Base-by-base conservation (phyloP, 2,113 vertebrate species). In the Pagrus major region DNA sequence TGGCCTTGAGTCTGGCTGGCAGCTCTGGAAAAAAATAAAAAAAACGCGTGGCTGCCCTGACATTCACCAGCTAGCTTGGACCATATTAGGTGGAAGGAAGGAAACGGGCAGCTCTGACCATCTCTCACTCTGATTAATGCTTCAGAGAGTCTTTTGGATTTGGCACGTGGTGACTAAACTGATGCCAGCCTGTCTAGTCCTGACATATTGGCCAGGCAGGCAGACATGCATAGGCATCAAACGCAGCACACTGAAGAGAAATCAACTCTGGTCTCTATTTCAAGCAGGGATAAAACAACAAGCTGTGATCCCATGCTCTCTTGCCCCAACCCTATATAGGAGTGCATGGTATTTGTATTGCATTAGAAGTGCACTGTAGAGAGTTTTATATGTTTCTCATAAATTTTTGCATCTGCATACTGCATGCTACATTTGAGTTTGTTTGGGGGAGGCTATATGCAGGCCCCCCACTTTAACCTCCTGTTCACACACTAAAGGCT, bases 81-180 rank as follows among this genome's bases (percentile, higher is more conserved):
- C 71, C 54, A 72, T 74, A 85, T 88, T 56, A 74, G 55, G 70
- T 51, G 49, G 69, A 80, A 39, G 76, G 75, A 78, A 76, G 47
- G 67, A 82, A 86, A 71, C 54, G 0, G 42, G 66, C 79, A 44
- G 74, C 55, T 72, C 54, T 59, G 60, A 60, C 71, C 81, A 80
- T 78, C 84, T 67, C 71, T 88, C 71, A 70, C 68, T 88, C 81
- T 54, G 83, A 90, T 86, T 88, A 90, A 83, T 80, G 77, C 71
- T 85, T 80, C 63, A 81, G 58, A 85, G 78, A 87, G 46, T 37
- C 51, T 81, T 76, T 78, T 56, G 54, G 69, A 86, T 82, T 88
- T 88, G 86, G 81, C 89, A 72, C 73, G 73, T 68, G 75, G 42
- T 31, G 3, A 77, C 66, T 73, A 76, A 85, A 71, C 20, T 75